Conservation (phyloP, 2,888 invertebrate species). For the Volucella inanis region DNA sequence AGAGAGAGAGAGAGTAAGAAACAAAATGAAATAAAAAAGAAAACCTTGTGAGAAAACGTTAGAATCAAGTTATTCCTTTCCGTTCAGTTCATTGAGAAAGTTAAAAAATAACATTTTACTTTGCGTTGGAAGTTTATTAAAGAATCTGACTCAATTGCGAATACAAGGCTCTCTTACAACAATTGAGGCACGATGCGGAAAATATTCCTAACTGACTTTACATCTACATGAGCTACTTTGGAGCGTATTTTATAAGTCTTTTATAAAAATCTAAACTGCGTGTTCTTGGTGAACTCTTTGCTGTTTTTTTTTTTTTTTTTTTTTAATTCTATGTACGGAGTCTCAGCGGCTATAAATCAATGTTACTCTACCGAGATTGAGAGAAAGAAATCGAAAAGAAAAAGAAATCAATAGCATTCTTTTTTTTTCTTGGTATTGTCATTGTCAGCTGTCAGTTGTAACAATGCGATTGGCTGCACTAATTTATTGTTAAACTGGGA, state of each 20-base stretch:
- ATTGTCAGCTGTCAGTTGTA: too few relatives aligned
- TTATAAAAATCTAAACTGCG: too few relatives aligned
- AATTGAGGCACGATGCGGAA: neutral
- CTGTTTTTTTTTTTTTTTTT: neutral
- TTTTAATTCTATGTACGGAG: neutral
- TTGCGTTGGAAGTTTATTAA: conserved; percentile 27
- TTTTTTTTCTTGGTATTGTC: too few relatives aligned
- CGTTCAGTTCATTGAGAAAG: conserved; percentile 46
- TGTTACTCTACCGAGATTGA: too few relatives aligned
- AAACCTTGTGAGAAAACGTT: neutral
- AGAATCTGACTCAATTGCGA: conserved; percentile 6
- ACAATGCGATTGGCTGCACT: too few relatives aligned
- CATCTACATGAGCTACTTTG: conserved; percentile 4
- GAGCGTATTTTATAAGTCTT: conserved; percentile 23
- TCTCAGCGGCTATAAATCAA: too few relatives aligned
- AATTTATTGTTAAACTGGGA: too few relatives aligned
- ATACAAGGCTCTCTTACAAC: neutral
- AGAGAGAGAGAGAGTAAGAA: neutral
- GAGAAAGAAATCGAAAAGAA: too few relatives aligned
- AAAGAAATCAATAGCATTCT: too few relatives aligned
- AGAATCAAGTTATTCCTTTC: conserved; percentile 49
- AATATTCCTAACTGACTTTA: conserved; percentile 37
- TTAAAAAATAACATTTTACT: conserved; percentile 24
- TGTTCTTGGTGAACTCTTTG: too few relatives aligned
- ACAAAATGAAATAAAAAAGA: neutral